phyloP scores from a whole-genome alignment of 92 coral and sea anemone genomes.

The Pocillopora meandrina region DNA sequence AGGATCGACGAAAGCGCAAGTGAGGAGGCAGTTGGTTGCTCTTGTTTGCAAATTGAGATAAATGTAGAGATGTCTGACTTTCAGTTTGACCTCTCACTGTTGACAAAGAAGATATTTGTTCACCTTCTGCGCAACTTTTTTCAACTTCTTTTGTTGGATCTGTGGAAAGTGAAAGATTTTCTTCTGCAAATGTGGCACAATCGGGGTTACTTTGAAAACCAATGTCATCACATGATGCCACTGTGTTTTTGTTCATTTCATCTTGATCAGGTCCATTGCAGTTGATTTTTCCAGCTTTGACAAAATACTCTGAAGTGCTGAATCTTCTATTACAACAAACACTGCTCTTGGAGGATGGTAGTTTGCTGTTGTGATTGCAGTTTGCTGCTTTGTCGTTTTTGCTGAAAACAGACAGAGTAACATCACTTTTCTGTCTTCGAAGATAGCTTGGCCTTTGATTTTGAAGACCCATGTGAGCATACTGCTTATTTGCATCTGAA shows the following conservation, averaged over 20 bases:
- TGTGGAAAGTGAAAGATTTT: background rate
- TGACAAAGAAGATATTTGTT: too few relatives aligned
- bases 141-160: background rate
- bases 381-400: background rate
- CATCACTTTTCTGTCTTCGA: background rate
- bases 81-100: background rate
- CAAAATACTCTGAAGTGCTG: slow-evolving; percentile 19
- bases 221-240: background rate
- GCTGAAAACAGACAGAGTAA: background rate
- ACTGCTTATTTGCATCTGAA: background rate
- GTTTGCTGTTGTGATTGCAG: background rate
- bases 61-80: background rate
- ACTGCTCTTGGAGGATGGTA: background rate
- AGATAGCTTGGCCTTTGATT: background rate
- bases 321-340: background rate
- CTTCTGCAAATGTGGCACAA: background rate
- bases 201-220: background rate
- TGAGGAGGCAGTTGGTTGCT: background rate
- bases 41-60: background rate
- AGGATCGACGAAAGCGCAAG: background rate
- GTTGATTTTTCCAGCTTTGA: background rate
- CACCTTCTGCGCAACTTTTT: background rate
- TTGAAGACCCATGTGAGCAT: background rate
- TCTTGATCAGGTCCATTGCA: background rate
- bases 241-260: background rate